Evolutionary conservation across 2,797 vertebrate genomes (phyloP).

Genomic region (Chrysocyon brachyurus): DNA sequence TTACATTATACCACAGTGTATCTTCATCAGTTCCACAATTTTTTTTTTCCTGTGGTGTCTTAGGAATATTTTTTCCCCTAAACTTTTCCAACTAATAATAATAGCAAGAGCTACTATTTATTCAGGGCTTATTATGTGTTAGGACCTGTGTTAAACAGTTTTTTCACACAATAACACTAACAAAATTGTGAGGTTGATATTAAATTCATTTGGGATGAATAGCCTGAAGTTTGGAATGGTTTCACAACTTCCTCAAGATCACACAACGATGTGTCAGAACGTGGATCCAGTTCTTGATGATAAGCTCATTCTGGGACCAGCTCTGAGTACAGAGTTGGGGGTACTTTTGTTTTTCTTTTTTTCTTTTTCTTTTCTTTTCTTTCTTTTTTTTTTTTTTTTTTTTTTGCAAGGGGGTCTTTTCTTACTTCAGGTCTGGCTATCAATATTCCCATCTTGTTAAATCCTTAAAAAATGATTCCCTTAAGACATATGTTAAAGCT

Average conservation of each 20-base stretch:
- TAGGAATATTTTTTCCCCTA: not conserved
- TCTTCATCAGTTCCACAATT: not conserved
- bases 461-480: not conserved
- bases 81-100: not conserved
- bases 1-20: not conserved
- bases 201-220: not conserved
- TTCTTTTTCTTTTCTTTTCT: not conserved
- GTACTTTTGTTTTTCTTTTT: not conserved
- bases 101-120: not conserved
- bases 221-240: not conserved
- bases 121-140: not conserved
- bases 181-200: not conserved
- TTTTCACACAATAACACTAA: not conserved
- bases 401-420: not conserved
- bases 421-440: not conserved
- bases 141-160: not conserved
- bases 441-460: not conserved
- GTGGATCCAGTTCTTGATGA: rapidly evolving
- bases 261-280: not conserved
- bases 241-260: not conserved
- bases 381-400: not conserved
- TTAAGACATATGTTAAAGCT: not conserved
- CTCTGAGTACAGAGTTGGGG: not conserved
- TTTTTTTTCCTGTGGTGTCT: not conserved
- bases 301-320: not conserved